These are phyloP conservation scores for Pluvianellus socialis DNA, from an alignment of 2,113 vertebrate species.

Conservation along the genomic window DNA sequence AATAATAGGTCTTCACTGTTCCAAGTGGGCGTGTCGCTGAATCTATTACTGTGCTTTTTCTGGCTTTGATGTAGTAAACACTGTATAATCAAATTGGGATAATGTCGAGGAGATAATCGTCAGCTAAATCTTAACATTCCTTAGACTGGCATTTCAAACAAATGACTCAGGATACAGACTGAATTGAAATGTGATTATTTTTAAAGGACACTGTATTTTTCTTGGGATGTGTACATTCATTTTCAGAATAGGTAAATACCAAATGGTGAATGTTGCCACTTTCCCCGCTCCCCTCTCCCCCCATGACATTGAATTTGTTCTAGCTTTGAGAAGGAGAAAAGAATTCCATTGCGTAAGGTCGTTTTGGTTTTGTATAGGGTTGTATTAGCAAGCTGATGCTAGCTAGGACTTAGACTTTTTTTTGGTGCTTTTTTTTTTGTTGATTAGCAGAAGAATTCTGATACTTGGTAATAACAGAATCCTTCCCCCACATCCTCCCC, in stretches of 20 bases:
- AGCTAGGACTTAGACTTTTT: not conserved
- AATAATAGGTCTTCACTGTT: conserved; percentile 61
- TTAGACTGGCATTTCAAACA: conserved; percentile 29
- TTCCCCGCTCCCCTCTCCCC: no score
- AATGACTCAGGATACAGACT: conserved; percentile 16
- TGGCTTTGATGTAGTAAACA: conserved; percentile 65
- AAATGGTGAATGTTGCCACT: not conserved
- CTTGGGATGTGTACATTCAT: not conserved
- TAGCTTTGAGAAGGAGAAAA: not conserved
- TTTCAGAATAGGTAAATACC: conserved; percentile 4
- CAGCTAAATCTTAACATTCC: conserved; percentile 25
- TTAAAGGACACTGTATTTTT: conserved; percentile 13
- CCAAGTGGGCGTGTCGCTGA: conserved; percentile 63
- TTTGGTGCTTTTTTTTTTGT: not conserved
- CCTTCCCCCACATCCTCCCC: not conserved
- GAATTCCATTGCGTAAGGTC: not conserved
- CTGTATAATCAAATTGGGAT: conserved; percentile 61
- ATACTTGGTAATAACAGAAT: not conserved
- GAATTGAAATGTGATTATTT: conserved; percentile 17
- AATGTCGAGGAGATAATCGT: conserved; percentile 28
- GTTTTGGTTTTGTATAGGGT: not conserved
- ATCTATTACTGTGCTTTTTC: conserved; percentile 57
- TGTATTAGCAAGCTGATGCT: not conserved
- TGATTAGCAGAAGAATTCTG: not conserved
- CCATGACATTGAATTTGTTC: not conserved